phyloP scores from a whole-genome alignment of 2,113 vertebrate species.

The Pedionomus torquatus region DNA sequence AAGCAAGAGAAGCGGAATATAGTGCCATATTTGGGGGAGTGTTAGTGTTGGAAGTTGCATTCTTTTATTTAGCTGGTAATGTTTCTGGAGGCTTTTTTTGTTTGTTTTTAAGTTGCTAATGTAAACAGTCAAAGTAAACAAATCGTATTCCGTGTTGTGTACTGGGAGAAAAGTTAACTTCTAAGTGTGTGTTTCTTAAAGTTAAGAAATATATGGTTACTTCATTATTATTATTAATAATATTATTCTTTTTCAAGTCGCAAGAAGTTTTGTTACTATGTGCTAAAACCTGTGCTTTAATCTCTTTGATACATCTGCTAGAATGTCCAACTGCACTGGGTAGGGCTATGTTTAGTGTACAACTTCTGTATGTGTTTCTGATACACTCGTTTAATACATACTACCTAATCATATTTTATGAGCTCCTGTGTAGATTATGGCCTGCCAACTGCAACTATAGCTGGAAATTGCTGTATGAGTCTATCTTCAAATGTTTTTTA shows the following conservation, averaged over 20 bases:
- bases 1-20: background rate
- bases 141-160: accelerated
- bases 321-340: background rate
- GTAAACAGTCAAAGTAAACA: background rate
- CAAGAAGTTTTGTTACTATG: background rate
- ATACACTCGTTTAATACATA: accelerated
- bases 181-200: background rate
- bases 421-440: background rate
- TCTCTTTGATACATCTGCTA: background rate
- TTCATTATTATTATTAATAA: background rate
- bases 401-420: background rate
- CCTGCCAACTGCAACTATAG: background rate
- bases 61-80: background rate
- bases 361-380: background rate
- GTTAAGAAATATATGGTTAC: background rate
- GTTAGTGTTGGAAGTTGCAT: accelerated
- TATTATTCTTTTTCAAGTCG: background rate
- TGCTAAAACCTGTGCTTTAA: accelerated
- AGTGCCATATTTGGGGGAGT: accelerated
- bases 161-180: background rate
- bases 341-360: background rate
- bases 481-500: background rate
- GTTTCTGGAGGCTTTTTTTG: background rate
- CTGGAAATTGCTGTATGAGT: background rate
- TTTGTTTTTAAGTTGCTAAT: background rate